Percentiles rank a stretch among this genome's conserved stretches.
phyloP scores from a whole-genome alignment of 2,797 vertebrate genomes.

The Acestrorhynchus altus region DNA sequence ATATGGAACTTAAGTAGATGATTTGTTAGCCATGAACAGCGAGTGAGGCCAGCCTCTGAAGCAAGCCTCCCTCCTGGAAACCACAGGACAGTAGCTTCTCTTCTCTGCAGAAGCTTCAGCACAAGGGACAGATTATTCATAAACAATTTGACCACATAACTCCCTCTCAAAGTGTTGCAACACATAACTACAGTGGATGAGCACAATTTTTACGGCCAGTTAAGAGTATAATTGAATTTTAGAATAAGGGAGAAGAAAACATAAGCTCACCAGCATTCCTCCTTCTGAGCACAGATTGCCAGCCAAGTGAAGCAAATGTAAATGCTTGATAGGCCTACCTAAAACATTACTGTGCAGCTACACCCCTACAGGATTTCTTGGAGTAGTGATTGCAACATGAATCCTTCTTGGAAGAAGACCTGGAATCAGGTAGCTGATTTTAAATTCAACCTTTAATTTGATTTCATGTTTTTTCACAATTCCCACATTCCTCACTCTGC shows the following conservation, averaged over 20 bases:
- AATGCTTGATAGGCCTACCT: conserved; percentile 65
- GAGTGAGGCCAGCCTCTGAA: conserved; percentile 36
- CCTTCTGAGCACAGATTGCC: conserved; percentile 60
- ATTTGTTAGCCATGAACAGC: conserved; percentile 56
- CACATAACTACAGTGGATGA: conserved; percentile 58
- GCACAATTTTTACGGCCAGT: conserved; percentile 61
- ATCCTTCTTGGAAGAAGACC: conserved; percentile 52
- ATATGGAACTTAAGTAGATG: conserved; percentile 39
- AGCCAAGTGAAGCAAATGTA: conserved; percentile 56
- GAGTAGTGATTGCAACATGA: conserved; percentile 43
- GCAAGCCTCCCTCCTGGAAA: conserved; percentile 35
- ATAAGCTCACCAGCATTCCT: conserved; percentile 61
- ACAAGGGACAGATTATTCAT: conserved; percentile 47
- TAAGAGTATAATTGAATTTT: conserved; percentile 62
- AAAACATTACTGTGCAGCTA: conserved; percentile 55
- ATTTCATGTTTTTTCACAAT: too few relatives aligned
- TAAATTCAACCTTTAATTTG: too few relatives aligned
- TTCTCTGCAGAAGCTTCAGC: conserved; percentile 29
- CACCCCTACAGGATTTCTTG: conserved; percentile 61
- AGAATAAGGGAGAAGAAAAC: conserved; percentile 59
- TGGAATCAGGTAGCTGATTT: conserved; percentile 48
- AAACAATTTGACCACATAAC: conserved; percentile 55
- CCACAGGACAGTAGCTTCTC: conserved; percentile 51
- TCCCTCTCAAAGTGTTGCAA: conserved; percentile 43
- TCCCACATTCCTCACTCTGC: conserved; percentile 56